Conservation (phyloP, 2,113 vertebrate species). For the Anolis sagrei region DNA sequence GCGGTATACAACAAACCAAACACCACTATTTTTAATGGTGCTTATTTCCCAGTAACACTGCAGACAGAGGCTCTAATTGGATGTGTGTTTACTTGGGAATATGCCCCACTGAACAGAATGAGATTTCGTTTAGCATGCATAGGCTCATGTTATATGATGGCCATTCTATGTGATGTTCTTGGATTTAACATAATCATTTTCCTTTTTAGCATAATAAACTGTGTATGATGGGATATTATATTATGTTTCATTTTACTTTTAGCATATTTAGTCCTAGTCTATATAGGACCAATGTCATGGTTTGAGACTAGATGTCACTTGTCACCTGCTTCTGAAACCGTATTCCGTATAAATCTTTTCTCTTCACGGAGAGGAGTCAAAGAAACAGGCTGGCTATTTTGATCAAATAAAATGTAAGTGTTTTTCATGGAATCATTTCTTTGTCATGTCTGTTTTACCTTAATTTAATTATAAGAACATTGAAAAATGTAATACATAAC, state of each 20-base stretch:
- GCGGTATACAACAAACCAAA: background rate
- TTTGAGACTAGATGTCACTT: background rate
- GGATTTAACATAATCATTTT: too few species aligned
- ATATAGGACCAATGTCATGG: too few species aligned
- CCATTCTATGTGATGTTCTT: too few species aligned
- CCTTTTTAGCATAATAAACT: too few species aligned
- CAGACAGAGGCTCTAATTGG: too few species aligned
- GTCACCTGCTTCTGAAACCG: background rate
- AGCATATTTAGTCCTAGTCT: too few species aligned
- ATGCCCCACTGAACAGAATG: too few species aligned
- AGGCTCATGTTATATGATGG: background rate
- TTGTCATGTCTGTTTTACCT: slow-evolving; percentile 81
- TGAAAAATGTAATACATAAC: slow-evolving; percentile 79
- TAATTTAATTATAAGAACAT: slow-evolving; percentile 86
- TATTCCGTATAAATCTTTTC: slow-evolving; percentile 40
- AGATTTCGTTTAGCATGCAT: background rate
- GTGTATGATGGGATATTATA: too few species aligned
- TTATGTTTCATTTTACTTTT: too few species aligned
- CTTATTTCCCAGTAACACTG: too few species aligned
- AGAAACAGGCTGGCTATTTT: slow-evolving; percentile 75
- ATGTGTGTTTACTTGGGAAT: too few species aligned
- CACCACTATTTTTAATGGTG: too few species aligned
- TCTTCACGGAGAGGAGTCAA: slow-evolving; percentile 45
- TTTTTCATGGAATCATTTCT: slow-evolving; percentile 80
- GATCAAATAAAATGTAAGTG: slow-evolving; percentile 79